Base-by-base conservation (phyloP, 2,797 vertebrate genomes). In the Aratinga solstitialis region DNA sequence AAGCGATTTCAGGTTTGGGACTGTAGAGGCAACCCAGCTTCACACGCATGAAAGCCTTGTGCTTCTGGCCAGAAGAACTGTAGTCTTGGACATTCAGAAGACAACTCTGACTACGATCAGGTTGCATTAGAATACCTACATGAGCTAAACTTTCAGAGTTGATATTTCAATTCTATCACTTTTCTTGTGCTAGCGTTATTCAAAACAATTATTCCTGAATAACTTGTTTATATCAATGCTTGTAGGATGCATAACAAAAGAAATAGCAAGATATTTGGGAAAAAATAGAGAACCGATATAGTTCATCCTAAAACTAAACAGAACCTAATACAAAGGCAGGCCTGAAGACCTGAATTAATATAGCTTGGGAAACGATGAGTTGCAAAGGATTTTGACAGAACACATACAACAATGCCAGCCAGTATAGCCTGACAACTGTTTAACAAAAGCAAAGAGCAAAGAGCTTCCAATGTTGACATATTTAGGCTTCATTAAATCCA, bases 401-500 rank as follows among this genome's bases (percentile, higher is more conserved):
- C 24, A 50, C 43, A 83, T 65, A 56, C 15, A 89, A 58, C 62
- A 67, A 15, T 58, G 59, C 59, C 72, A 73, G 66, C 15, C 43
- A 67, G 30, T 38, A 36, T 3, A 79, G 23, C 1, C 5, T 29
- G 29, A 83, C 77, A 87, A 26, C 43, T 34, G 29, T 68, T 74
- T 42, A 77, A 83, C 75, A 48, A 82, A 77, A 71, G 67, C 69
- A 94, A 90, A 80, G 23, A 76, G 47, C 48, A 94, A 90, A 80
- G 23, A 76, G 47, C 48, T 82, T 75, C 58, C 63, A 68, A 16
- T 50, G 72, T 53, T 82, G 90, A 91, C 45, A 59, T 26, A 69
- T 63, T 94, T 68, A 76, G 71, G 34, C 45, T 90, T 95, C 71
- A 72, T 68, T 93, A 91, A 85, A 71, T 66, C 22, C 47, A 61